Base-by-base conservation (phyloP, 1,140 invertebrate species). In the Cataglyphis hispanica region DNA sequence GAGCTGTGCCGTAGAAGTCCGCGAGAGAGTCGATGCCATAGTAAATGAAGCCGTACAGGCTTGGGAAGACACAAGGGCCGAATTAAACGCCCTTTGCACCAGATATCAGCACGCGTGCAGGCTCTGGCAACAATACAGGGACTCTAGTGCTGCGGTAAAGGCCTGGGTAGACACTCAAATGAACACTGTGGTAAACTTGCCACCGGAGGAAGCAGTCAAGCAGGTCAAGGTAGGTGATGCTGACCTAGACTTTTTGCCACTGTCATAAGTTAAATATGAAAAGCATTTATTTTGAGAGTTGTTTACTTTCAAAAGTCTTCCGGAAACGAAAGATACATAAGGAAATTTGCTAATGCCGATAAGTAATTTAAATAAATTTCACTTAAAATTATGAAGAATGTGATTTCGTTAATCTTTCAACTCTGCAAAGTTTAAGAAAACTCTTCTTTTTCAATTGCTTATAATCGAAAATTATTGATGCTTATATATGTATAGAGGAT, bases 111-210 rank as follows among this genome's bases (percentile, higher is more conserved):
- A 97, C 92, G 97, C 97, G 3, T 97, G 97, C 63, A 96, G 96
- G 40, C 95, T 98, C 46, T 98, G 97, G 97, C 95, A 97, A 89
- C 96, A 97, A 66, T 98, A 98, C 94, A 95, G 96, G 31, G 97
- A 97, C 90, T 97, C 97, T 1, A 97, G 97, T 50, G 97, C 97
- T n/a, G 96, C 96, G 5, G 96, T 98, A 60, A 96, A 97, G 72
- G 96, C 95, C 77, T 97, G 97, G 95, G 96, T 97, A 53, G 97
- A 98, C 90, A 96, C 96, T 86, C 97, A 97, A 93, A 97, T 97
- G 94, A 96, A 96, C 77, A 95, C 93, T 46, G 95, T 97, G 66
- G 96, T 96, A 61, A 96, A 96, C 87, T 93, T 97, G 80, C 95
- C 96, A 69, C 96, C 96, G 1, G 96, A 96, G 76, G 95, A 96